phyloP scores from a whole-genome alignment of 1,140 invertebrate species.

The Harpegnathos saltator region DNA sequence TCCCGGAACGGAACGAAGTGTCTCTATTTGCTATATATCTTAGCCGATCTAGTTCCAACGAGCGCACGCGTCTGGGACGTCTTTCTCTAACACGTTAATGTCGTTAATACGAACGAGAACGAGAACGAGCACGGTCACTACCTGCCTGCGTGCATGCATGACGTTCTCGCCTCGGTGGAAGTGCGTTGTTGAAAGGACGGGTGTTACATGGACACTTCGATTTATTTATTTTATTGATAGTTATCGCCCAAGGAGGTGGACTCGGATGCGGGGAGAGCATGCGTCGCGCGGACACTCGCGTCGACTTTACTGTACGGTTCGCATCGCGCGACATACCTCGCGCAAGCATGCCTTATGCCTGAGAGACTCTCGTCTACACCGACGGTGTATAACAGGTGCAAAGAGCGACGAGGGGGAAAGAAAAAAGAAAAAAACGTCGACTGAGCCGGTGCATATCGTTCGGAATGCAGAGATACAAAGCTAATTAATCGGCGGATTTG shows the following conservation, averaged over 20 bases:
- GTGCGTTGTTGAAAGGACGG: conserved; percentile 27
- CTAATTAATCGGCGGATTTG: neutral
- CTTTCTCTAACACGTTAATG: neutral
- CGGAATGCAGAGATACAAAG: neutral
- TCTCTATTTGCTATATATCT: conserved; percentile 20
- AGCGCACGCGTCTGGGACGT: conserved; percentile 9
- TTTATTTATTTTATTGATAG: conserved; percentile 66
- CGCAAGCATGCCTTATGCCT: conserved; percentile 9
- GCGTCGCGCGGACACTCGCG: neutral
- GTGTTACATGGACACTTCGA: conserved; percentile 27
- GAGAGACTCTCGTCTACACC: neutral
- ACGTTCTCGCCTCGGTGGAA: too few relatives aligned
- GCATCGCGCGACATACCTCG: neutral
- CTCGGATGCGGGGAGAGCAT: conserved; percentile 34
- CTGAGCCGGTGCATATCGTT: too few relatives aligned
- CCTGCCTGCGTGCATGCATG: too few relatives aligned
- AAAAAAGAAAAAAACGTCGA: conserved; percentile 6
- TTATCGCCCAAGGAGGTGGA: conserved; percentile 55
- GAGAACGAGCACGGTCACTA: neutral
- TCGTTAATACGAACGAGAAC: neutral
- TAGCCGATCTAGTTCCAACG: conserved; percentile 15
- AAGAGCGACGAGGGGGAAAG: too few relatives aligned
- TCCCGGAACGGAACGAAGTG: conserved; percentile 8
- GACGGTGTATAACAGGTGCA: neutral
- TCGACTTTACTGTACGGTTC: neutral